Evolutionary conservation across 2,888 invertebrate species (phyloP).

Genomic region (Blastobasis lacticolella): DNA sequence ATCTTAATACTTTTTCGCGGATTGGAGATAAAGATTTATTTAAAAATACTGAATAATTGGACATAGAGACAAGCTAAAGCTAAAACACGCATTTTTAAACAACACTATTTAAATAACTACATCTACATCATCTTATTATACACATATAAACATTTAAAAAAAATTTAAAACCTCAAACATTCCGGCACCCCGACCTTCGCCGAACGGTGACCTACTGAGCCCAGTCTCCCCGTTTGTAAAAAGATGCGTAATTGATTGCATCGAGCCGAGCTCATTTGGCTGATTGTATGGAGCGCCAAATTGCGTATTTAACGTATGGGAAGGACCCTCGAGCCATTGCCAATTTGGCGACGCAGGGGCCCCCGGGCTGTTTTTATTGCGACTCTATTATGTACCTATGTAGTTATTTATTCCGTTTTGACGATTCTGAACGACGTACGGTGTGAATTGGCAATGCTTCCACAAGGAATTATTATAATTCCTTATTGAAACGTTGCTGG

Average conservation of each 20-base stretch:
- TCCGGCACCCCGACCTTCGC: too few species aligned
- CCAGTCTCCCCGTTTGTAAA: slow-evolving; percentile 35
- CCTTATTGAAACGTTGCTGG: too few species aligned
- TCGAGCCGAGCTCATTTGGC: slow-evolving; percentile 62
- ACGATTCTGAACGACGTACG: not conserved
- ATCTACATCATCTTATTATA: too few species aligned
- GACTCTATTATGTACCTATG: slow-evolving; percentile 40
- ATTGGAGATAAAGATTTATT: too few species aligned
- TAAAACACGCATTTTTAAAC: too few species aligned
- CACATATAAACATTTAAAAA: too few species aligned
- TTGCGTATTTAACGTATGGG: slow-evolving; percentile 70
- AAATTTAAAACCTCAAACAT: too few species aligned
- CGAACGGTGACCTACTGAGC: slow-evolving; percentile 46
- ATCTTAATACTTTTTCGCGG: too few species aligned
- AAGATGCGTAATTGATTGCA: slow-evolving; percentile 67
- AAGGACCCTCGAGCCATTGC: slow-evolving; percentile 62
- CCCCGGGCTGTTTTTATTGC: slow-evolving; percentile 49
- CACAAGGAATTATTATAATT: too few species aligned
- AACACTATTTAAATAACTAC: too few species aligned
- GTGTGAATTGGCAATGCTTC: slow-evolving; percentile 21
- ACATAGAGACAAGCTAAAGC: too few species aligned
- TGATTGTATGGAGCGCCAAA: slow-evolving; percentile 66
- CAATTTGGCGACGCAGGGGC: slow-evolving; percentile 46
- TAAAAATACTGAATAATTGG: too few species aligned
- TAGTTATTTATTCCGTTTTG: not conserved